Percentiles rank a stretch among this genome's conserved stretches.
Evolutionary conservation across 2,113 vertebrate genomes (phyloP).

Genomic region (Neodontobutis hainanensis): DNA sequence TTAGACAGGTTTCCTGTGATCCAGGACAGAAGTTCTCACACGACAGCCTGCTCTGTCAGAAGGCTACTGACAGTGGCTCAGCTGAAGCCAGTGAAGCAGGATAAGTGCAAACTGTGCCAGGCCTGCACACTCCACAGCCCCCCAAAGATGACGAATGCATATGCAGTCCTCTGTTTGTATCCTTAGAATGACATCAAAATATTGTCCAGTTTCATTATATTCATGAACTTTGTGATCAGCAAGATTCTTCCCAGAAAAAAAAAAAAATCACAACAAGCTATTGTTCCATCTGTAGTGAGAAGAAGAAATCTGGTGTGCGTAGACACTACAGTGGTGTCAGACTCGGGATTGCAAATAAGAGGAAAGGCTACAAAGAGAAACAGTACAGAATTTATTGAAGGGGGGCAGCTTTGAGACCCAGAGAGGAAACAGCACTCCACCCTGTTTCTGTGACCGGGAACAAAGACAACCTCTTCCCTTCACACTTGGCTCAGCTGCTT

Average conservation of each 20-base stretch:
- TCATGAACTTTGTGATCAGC: slow-evolving; percentile 18
- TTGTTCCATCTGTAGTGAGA: slow-evolving; percentile 41
- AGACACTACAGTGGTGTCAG: slow-evolving; percentile 45
- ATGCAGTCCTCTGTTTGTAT: slow-evolving; percentile 21
- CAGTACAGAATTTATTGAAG: slow-evolving; percentile 38
- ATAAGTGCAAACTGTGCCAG: slow-evolving; percentile 59
- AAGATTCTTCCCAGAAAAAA: slow-evolving; percentile 32
- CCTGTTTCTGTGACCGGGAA: slow-evolving; percentile 71
- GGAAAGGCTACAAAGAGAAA: slow-evolving; percentile 54
- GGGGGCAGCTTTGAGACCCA: slow-evolving; percentile 68
- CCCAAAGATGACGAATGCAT: slow-evolving; percentile 49
- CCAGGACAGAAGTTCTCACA: slow-evolving; percentile 52
- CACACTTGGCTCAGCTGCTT: slow-evolving; percentile 35
- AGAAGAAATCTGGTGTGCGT: slow-evolving; percentile 43
- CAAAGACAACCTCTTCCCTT: slow-evolving; percentile 73
- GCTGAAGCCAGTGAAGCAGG: slow-evolving; percentile 67
- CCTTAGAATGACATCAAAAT: slow-evolving; percentile 13
- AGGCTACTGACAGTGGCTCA: slow-evolving; percentile 52
- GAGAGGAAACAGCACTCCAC: slow-evolving; percentile 80
- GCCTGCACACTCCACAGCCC: slow-evolving; percentile 58
- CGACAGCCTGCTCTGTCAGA: slow-evolving; percentile 46
- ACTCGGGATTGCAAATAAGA: slow-evolving; percentile 39
- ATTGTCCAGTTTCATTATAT: slow-evolving; percentile 22
- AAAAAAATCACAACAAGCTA: slow-evolving; percentile 11
- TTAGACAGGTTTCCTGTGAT: slow-evolving; percentile 42